phyloP scores from a whole-genome alignment of 2,113 vertebrate species.

The Ochotona curzoniae region DNA sequence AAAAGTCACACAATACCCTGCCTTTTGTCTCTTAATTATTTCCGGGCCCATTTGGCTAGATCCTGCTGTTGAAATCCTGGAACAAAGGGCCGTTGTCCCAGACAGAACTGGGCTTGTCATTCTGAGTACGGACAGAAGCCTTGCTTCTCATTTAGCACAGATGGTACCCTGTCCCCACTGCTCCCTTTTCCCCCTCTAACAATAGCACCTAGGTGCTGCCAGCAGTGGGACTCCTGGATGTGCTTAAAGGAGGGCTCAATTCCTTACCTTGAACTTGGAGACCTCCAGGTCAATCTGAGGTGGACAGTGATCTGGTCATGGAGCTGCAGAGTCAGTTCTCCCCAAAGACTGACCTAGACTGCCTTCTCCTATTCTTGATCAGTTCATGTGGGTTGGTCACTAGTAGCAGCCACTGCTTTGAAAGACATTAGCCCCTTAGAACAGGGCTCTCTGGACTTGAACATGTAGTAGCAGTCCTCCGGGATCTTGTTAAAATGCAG shows the following conservation, averaged over 20 bases:
- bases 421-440: background rate
- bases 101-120: background rate
- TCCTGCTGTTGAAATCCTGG: slow-evolving; percentile 1
- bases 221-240: background rate
- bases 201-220: background rate
- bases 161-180: background rate
- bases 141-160: background rate
- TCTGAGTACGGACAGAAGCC: background rate
- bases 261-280: background rate
- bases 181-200: background rate
- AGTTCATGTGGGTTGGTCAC: no score
- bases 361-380: background rate
- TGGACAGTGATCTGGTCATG: no score
- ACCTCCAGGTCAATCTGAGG: background rate
- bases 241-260: background rate
- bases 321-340: no score
- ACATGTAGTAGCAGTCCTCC: no score
- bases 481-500: background rate
- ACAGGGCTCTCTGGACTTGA: background rate
- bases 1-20: background rate
- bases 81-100: slow-evolving; percentile 55
- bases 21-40: slow-evolving; percentile 38
- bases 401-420: background rate
- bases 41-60: background rate
- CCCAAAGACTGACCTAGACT: no score